Evolutionary conservation across 2,888 invertebrate genomes (phyloP), one percentile per base, ranked within the genome.

Genomic region (Pherbina coryleti): DNA sequence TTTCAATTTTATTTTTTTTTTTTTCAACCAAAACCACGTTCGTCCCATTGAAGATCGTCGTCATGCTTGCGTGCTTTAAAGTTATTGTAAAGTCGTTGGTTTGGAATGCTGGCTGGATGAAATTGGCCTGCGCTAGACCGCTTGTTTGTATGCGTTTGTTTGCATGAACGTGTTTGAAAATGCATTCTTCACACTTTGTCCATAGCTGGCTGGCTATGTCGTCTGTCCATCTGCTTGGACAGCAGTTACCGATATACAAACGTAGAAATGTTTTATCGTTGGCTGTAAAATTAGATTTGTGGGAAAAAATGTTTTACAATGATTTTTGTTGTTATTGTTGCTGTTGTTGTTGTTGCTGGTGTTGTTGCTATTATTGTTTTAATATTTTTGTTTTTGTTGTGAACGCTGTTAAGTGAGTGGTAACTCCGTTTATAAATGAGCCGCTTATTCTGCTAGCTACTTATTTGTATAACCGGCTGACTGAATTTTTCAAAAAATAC

Each of bases 31-130:
- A 25, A 28, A 60, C 60, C 28, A 28, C 28, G 28, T 28, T 28
- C 25, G 17, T 28, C 11, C 14, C 60, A 17, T 60, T 60, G 60
- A 60, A 25, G 60, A 60, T 60, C 60, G 44, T 25, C 69, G 57
- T 72, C 34, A 72, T 60, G 72, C 57, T 72, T 72, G 72, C 60
- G 34, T 72, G 72, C 72, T 60, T 57, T 34, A 72, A 72, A 34
- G 55, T 72, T 72, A 44, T 60, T 60, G 72, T 72, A 72, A n/a
- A 72, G 51, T 44, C 14, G 57, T 72, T 72, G 57, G 60, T 72
- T 57, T 60, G 72, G 57, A 72, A 72, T 60, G 57, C 57, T 72
- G 37, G 57, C 57, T 72, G 37, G 31, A 72, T 72, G 57, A 3
- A 37, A 57, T 37, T 22, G 22, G 57, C 17, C 14, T 55, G 57